Evolutionary conservation across 1,140 invertebrate species (phyloP).

Genomic region (Cotesia chilonis): DNA sequence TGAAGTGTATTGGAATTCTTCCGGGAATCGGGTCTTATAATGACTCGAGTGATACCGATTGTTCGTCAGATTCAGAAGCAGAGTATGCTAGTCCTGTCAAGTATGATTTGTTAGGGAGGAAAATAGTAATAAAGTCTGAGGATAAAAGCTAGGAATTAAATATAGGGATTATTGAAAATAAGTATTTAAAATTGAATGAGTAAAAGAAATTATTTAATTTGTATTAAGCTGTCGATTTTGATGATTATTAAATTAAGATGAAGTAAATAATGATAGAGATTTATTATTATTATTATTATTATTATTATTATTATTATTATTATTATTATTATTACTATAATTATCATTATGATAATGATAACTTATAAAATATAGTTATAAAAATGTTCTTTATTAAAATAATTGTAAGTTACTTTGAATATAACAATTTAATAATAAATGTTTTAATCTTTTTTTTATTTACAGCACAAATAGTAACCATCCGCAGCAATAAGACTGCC

Average conservation of each 20-base stretch:
- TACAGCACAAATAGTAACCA: constrained; percentile 35
- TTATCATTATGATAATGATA: background rate
- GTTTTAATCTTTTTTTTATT: constrained; percentile 36
- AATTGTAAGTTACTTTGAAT: background rate
- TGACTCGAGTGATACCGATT: constrained; percentile 75
- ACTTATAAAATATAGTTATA: background rate
- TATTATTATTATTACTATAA: too few species aligned
- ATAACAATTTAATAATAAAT: constrained; percentile 8
- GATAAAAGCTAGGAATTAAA: constrained; percentile 33
- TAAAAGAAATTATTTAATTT: background rate
- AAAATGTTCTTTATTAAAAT: constrained; percentile 7
- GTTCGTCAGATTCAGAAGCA: constrained; percentile 70
- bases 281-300: too few species aligned
- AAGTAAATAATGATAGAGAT: background rate
- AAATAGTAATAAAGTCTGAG: constrained; percentile 51
- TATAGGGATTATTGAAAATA: constrained; percentile 15
- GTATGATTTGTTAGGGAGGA: constrained; percentile 70
- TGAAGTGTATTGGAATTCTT: constrained; percentile 78
- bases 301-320: too few species aligned
- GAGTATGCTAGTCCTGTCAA: constrained; percentile 62
- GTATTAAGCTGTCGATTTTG: too few species aligned
- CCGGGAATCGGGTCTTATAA: constrained; percentile 81
- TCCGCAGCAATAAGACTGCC: constrained; percentile 23
- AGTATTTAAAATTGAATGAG: background rate
- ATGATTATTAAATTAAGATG: too few species aligned